Percentiles rank a stretch among this genome's conserved stretches.
Evolutionary conservation across 1,140 invertebrate species (phyloP).

Genomic region (Apis cerana): DNA sequence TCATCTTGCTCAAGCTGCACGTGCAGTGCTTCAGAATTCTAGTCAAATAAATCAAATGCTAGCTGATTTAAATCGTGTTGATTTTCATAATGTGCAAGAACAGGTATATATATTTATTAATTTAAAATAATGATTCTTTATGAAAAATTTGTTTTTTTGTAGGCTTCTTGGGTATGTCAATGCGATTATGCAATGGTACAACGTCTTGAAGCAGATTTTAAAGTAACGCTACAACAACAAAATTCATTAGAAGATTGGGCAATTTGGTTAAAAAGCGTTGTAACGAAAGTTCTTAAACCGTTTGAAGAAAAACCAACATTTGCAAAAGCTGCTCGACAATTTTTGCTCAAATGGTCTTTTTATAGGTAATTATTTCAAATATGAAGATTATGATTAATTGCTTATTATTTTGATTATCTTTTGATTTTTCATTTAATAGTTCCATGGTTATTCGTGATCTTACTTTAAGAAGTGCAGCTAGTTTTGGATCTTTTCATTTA

Average conservation of each 20-base stretch:
- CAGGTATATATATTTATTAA: slow-evolving; percentile 80
- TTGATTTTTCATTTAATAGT: slow-evolving; percentile 81
- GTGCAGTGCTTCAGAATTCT: slow-evolving; percentile 97
- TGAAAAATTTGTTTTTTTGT: slow-evolving; percentile 18
- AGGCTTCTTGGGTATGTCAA: slow-evolving; percentile 98
- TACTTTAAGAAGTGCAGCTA: slow-evolving; percentile 96
- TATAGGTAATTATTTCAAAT: slow-evolving; percentile 87
- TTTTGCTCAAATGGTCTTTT: slow-evolving; percentile 99
- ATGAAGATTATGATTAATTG: not conserved
- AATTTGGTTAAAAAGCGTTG: slow-evolving; percentile 96
- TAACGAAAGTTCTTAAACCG: slow-evolving; percentile 92
- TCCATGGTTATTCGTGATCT: slow-evolving; percentile 98
- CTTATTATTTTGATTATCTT: not conserved
- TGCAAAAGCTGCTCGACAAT: slow-evolving; percentile 95
- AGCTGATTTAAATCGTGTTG: slow-evolving; percentile 97
- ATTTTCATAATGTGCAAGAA: slow-evolving; percentile 97
- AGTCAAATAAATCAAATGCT: slow-evolving; percentile 98
- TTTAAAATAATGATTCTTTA: not conserved
- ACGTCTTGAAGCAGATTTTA: slow-evolving; percentile 95
- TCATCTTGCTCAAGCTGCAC: slow-evolving; percentile 97
- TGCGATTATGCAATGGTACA: slow-evolving; percentile 94
- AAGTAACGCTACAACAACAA: slow-evolving; percentile 94
- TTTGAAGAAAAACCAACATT: slow-evolving; percentile 93
- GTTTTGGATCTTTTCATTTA: slow-evolving; percentile 99
- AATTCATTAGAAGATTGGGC: slow-evolving; percentile 98